These are phyloP conservation scores for Eupsilia transversa DNA, from an alignment of 2,888 invertebrate species.

Conservation along the genomic window DNA sequence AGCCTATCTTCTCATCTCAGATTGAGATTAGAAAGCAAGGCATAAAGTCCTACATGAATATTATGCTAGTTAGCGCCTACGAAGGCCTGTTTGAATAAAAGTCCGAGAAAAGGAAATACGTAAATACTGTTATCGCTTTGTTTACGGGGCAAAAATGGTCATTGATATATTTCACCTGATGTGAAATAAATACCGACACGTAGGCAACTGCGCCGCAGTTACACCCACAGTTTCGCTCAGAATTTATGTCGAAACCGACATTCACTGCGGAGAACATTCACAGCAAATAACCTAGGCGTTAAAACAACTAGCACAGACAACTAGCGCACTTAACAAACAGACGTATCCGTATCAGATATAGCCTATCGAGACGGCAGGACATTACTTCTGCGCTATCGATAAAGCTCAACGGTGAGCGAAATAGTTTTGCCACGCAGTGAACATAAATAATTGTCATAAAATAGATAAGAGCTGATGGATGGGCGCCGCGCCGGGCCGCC, in stretches of 20 bases:
- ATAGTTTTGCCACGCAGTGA: constrained; percentile 87
- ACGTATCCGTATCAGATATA: constrained; percentile 90
- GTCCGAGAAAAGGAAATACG: constrained; percentile 59
- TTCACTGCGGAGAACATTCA: constrained; percentile 86
- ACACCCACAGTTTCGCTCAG: constrained; percentile 89
- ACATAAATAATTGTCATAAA: constrained; percentile 91
- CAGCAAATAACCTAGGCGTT: constrained; percentile 90
- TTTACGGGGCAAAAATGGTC: constrained; percentile 77
- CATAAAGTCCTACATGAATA: constrained; percentile 54
- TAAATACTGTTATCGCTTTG: constrained; percentile 69
- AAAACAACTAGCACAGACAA: constrained; percentile 89
- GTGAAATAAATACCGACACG: constrained; percentile 85
- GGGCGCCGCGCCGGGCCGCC: constrained; percentile 73
- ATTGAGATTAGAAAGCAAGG: constrained; percentile 60
- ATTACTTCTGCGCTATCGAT: constrained; percentile 90
- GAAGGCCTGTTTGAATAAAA: constrained; percentile 56
- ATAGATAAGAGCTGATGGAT: constrained; percentile 89
- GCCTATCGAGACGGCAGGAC: constrained; percentile 88
- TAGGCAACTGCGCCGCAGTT: constrained; percentile 85
- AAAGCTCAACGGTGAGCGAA: constrained; percentile 90
- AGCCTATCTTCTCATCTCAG: constrained; percentile 59
- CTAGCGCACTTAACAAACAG: constrained; percentile 90
- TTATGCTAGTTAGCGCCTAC: constrained; percentile 63
- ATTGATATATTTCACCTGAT: constrained; percentile 82
- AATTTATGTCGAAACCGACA: constrained; percentile 89